Evolutionary conservation across 2,888 invertebrate genomes (phyloP).

Genomic region (Mythimna vitellina): DNA sequence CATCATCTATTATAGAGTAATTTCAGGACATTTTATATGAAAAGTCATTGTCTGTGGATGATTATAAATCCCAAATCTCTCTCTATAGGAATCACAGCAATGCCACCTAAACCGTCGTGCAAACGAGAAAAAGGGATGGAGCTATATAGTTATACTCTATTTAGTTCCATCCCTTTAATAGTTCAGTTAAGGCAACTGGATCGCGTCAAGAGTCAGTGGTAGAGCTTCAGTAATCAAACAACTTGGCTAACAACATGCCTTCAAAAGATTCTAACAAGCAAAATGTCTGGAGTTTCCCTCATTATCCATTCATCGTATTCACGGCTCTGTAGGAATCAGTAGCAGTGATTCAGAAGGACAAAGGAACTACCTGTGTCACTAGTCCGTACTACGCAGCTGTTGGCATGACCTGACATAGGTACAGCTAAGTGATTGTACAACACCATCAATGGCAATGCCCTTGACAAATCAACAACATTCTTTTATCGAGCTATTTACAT

Average conservation of each 20-base stretch:
- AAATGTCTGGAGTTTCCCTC: slow-evolving; percentile 37
- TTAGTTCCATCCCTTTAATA: too few species aligned
- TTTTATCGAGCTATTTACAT: not conserved
- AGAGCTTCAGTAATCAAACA: not conserved
- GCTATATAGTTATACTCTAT: too few species aligned
- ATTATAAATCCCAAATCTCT: not conserved
- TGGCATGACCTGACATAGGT: not conserved
- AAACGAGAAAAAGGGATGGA: too few species aligned
- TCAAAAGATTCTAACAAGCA: slow-evolving; percentile 29
- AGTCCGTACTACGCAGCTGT: slow-evolving; percentile 18
- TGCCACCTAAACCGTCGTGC: not conserved
- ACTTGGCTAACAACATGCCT: not conserved
- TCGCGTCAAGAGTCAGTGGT: not conserved
- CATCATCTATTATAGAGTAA: not conserved
- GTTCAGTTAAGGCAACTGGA: too few species aligned
- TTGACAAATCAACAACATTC: not conserved
- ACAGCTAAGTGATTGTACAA: not conserved
- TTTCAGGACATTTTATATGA: too few species aligned
- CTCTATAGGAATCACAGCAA: not conserved
- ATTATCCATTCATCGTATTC: slow-evolving; percentile 51
- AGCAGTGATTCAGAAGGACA: slow-evolving; percentile 17
- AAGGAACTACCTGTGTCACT: slow-evolving; percentile 21
- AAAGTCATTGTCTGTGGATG: too few species aligned
- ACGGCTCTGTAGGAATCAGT: slow-evolving; percentile 9
- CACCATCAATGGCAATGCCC: not conserved